Percentiles rank a stretch among this genome's conserved stretches.
These are phyloP conservation scores for Aphis gossypii DNA, from an alignment of 1,140 invertebrate species.

Conservation along the genomic window DNA sequence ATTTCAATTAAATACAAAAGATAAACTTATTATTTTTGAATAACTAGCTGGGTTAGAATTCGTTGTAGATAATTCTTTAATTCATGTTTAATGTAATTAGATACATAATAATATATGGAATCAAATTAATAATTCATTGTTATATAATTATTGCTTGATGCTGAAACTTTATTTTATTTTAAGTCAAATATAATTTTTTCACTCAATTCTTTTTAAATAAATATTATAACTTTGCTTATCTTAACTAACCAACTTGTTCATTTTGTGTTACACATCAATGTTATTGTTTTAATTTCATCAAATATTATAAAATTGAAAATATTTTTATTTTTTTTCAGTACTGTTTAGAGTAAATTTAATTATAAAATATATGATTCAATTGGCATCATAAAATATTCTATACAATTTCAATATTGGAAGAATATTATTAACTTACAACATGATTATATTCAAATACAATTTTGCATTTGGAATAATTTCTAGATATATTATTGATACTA, in stretches of 20 bases:
- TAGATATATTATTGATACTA: background rate
- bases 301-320: background rate
- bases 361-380: background rate
- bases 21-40: background rate
- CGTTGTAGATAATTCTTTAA: no score
- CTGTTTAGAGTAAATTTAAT: background rate
- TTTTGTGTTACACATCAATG: background rate
- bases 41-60: background rate
- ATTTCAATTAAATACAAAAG: background rate
- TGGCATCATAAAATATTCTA: background rate
- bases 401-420: background rate
- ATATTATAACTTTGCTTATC: background rate
- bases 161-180: background rate
- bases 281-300: background rate
- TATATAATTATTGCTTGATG: background rate
- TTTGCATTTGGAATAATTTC: background rate
- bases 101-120: background rate
- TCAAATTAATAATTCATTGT: background rate
- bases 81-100: no score
- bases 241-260: background rate
- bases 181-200: background rate
- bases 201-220: background rate
- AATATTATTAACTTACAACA: background rate
- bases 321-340: background rate
- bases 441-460: background rate